Conservation (phyloP, 2,797 vertebrate species). For the Cottoperca gobio region DNA sequence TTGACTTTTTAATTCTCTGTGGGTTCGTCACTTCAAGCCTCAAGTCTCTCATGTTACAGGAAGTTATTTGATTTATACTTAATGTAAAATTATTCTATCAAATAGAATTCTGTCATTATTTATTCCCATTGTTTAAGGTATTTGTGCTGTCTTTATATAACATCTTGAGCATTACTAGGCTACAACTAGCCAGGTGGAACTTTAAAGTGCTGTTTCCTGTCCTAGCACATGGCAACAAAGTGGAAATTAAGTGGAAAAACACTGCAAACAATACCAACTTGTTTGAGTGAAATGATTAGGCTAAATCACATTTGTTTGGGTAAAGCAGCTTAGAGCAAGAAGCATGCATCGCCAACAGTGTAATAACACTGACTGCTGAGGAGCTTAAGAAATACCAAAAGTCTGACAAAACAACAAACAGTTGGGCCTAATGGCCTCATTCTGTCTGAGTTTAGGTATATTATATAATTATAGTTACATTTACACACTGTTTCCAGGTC, state of each 20-base stretch:
- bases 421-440: conserved; percentile 54
- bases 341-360: conserved; percentile 71
- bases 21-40: background rate
- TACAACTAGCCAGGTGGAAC: background rate
- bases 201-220: background rate
- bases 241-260: conserved; percentile 69
- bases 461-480: conserved; percentile 10
- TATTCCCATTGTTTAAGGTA: background rate
- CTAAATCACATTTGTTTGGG: conserved; percentile 84
- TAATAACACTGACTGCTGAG: conserved; percentile 75
- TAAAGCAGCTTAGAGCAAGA: conserved; percentile 83
- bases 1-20: conserved; percentile 5
- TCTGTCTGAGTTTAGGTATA: conserved; percentile 51
- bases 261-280: conserved; percentile 82
- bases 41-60: background rate
- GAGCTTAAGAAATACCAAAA: conserved; percentile 80
- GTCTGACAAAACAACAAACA: conserved; percentile 78
- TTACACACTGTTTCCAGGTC: conserved; percentile 2
- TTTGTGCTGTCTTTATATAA: background rate
- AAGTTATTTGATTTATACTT: conserved; percentile 2
- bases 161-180: background rate
- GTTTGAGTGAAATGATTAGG: conserved; percentile 84
- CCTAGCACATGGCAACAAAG: conserved; percentile 14
- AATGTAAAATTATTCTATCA: conserved; percentile 10
- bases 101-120: background rate